Base-by-base conservation (phyloP, 1,140 invertebrate genomes). In the Euschistus heros region DNA sequence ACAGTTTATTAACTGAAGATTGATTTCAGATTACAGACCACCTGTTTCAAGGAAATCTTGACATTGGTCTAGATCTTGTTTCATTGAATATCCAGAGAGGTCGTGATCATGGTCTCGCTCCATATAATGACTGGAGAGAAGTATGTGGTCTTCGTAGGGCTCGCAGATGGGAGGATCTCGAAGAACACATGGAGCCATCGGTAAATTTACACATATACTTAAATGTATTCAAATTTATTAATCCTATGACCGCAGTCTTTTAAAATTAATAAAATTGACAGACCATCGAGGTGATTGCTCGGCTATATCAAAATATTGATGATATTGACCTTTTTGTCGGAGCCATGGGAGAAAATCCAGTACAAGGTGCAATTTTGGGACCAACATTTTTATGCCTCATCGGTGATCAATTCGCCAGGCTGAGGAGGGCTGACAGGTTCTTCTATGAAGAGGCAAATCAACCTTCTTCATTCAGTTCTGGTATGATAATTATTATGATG, bases 31-130 rank as follows among this genome's bases (percentile, higher is more conserved):
- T 86, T 22, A 84, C 82, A 57, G 81, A 85, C 68, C 79, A 80
- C 68, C 72, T 85, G 61, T 85, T 85, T 71, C 76, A 79, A 70
- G 75, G 76, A 6, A 71, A 73, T 47, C 72, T 74, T 6, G 72
- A 74, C 44, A 79, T 83, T 65, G 83, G 83, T 17, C 73, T 84
- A 70, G 86, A 88, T 73, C 74, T 88, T n/a, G 77, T 84, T 57
- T 79, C 85, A 6, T 76, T 88, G 70, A 87, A 88, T 72, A 81
- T 89, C 37, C 84, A 86, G 73, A 74, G 85, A 67, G 84, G 84
- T 0, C 74, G 86, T 63, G 86, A 88, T 71, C 84, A 86, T 69
- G 86, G 85, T 2, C 71, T 87, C 3, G 79, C 83, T 13, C 75
- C 81, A 0, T 89, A 88, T 70, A 87, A 85, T 70, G 79, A 82